Conservation (phyloP, 2,888 invertebrate genomes). For the Pyrgus malvae region DNA sequence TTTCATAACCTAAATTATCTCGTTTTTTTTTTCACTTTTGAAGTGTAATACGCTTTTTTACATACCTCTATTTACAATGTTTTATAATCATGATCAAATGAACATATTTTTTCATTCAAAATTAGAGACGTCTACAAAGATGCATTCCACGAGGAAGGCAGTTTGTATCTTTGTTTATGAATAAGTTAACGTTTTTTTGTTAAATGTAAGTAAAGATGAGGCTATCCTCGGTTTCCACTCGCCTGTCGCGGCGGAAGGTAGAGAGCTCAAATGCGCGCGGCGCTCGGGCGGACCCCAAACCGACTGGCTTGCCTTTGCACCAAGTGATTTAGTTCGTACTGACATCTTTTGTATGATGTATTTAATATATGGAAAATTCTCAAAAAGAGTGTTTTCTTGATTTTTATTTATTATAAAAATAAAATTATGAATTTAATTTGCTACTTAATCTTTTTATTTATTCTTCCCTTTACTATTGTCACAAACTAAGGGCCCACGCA, state of each 20-base stretch:
- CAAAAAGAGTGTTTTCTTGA: conserved; percentile 75
- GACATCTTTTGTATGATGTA: conserved; percentile 82
- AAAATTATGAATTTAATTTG: conserved; percentile 82
- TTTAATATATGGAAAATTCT: conserved; percentile 78
- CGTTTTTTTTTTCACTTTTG: conserved; percentile 73
- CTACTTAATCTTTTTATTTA: conserved; percentile 51
- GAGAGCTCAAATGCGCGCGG: conserved; percentile 51
- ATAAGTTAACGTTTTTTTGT: conserved; percentile 69
- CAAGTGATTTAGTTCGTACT: conserved; percentile 82
- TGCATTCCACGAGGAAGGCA: conserved; percentile 69
- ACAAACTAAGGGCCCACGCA: too few species aligned
- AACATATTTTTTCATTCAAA: conserved; percentile 63
- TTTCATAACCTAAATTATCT: conserved; percentile 71
- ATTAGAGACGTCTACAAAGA: conserved; percentile 66
- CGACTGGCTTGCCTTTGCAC: conserved; percentile 81
- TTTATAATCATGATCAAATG: conserved; percentile 78
- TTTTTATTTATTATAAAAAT: conserved; percentile 82
- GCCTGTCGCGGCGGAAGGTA: conserved; percentile 57
- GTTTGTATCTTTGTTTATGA: conserved; percentile 68
- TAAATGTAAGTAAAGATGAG: conserved; percentile 67
- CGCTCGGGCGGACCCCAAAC: conserved; percentile 56
- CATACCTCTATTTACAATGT: conserved; percentile 75
- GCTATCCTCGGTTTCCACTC: conserved; percentile 76
- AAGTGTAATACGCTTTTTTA: conserved; percentile 79
- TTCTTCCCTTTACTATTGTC: not conserved